These are phyloP conservation scores for Dinothrombium tinctorium DNA, from an alignment of 1,140 invertebrate genomes.

Conservation along the genomic window DNA sequence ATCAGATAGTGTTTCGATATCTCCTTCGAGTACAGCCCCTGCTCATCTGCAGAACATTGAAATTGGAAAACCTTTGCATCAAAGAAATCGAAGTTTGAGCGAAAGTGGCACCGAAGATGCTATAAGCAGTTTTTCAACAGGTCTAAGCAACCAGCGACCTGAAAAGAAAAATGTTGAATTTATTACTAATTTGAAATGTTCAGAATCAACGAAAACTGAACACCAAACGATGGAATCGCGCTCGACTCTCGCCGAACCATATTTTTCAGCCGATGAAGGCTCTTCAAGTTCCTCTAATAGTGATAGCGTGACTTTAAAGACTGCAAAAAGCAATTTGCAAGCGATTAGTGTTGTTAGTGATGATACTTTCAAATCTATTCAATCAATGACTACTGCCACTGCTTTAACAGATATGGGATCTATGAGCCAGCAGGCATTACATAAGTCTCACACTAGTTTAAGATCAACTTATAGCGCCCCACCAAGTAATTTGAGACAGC, in stretches of 20 bases:
- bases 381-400: not conserved
- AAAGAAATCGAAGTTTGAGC: constrained; percentile 1
- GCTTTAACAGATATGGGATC: not conserved
- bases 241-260: constrained; percentile 43
- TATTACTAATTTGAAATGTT: no score
- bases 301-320: not conserved
- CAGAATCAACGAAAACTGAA: not conserved
- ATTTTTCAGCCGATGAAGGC: constrained; percentile 74
- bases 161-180: no score
- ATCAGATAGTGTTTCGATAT: no score
- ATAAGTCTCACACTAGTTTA: not conserved
- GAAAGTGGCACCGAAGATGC: no score
- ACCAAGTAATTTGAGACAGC: not conserved
- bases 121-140: no score
- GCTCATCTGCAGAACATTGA: not conserved
- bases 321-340: not conserved
- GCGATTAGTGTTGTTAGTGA: not conserved
- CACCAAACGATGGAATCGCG: constrained; percentile 1
- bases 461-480: constrained; percentile 3
- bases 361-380: constrained; percentile 1
- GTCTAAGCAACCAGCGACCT: no score
- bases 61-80: not conserved
- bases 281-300: not conserved
- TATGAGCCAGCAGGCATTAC: not conserved
- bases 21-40: no score